Evolutionary conservation across 1,140 invertebrate genomes (phyloP).

Genomic region (Apis mellifera): Amel_HAv3.1 CM009938.2:7818001-7818500

Average conservation of each 20-base stretch:
- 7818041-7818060: constrained; percentile 99
- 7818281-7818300: not conserved
- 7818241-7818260: constrained; percentile 77
- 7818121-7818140: constrained; percentile 79
- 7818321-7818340: constrained; percentile 71
- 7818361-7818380: constrained; percentile 80
- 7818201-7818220: constrained; percentile 79
- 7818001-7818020: constrained; percentile 98
- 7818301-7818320: not conserved
- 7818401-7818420: constrained; percentile 57
- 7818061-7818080: constrained; percentile 98
- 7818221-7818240: constrained; percentile 75
- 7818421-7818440: constrained; percentile 59
- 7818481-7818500: constrained; percentile 74
- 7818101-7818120: constrained; percentile 96
- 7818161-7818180: not conserved
- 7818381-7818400: constrained; percentile 74
- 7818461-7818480: constrained; percentile 77
- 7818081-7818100: constrained; percentile 94
- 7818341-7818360: constrained; percentile 77
- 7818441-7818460: constrained; percentile 76
- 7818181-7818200: constrained; percentile 21
- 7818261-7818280: not conserved
- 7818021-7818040: constrained; percentile 98
- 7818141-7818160: not conserved